A percentile compares a stretch with the other conserved stretches of the same genome.
These are phyloP conservation scores for Actenoides hombroni DNA, from an alignment of 2,113 vertebrate genomes.

Conservation along the genomic window DNA sequence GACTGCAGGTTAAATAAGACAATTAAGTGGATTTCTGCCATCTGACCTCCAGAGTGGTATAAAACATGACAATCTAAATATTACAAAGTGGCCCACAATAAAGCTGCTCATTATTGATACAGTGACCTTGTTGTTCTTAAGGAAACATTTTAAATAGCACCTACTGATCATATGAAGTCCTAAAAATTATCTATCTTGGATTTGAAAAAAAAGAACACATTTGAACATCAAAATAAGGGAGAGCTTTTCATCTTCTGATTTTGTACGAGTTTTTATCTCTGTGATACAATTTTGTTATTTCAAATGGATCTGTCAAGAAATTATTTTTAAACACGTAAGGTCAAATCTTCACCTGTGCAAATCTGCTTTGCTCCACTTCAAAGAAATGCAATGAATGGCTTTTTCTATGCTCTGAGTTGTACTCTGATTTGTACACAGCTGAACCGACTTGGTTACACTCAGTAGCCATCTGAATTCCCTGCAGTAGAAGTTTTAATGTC, in stretches of 20 bases:
- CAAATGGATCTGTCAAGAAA: neutral
- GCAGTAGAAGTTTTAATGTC: neutral
- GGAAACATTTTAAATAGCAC: conserved; percentile 34
- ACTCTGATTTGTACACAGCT: neutral
- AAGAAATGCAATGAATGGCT: neutral
- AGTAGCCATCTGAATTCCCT: conserved; percentile 1
- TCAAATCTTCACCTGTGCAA: neutral
- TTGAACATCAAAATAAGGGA: conserved; percentile 1
- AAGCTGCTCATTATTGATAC: neutral
- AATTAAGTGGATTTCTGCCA: neutral
- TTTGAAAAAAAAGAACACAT: neutral
- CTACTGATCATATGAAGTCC: neutral
- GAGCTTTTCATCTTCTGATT: neutral
- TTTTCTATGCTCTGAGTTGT: neutral
- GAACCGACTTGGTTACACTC: neutral
- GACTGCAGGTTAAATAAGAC: neutral
- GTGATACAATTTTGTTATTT: neutral
- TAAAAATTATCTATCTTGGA: neutral
- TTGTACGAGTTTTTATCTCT: neutral
- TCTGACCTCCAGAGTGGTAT: neutral
- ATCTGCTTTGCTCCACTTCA: neutral
- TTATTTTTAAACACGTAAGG: neutral
- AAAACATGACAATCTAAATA: neutral
- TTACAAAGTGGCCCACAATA: neutral
- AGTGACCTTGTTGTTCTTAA: neutral